Percentiles rank a stretch among this genome's conserved stretches.
These are phyloP conservation scores for Falco naumanni DNA, from an alignment of 2,797 vertebrate species.

Conservation along the genomic window DNA sequence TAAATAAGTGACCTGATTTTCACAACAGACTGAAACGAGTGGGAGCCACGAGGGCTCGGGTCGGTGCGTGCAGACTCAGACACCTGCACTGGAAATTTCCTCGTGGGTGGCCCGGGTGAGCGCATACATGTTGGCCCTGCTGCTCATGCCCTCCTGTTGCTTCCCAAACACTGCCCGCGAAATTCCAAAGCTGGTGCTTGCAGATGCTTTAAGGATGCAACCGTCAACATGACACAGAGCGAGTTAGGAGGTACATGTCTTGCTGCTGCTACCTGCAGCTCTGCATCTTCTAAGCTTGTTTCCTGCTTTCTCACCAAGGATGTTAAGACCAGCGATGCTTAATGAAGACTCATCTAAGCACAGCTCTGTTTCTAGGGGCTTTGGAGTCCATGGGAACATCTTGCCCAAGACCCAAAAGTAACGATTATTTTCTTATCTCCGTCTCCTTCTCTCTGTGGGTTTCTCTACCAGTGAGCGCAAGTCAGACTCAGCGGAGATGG, in stretches of 20 bases:
- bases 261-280: not conserved
- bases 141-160: not conserved
- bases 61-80: fast-evolving
- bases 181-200: not conserved
- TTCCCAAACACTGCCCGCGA: not conserved
- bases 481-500: not conserved
- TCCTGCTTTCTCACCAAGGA: not conserved
- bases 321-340: not conserved
- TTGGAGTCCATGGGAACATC: not conserved
- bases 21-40: not conserved
- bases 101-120: fast-evolving
- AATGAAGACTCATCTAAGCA: not conserved
- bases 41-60: not conserved
- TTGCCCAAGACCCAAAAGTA: not conserved
- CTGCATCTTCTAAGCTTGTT: not conserved
- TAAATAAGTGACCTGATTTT: not conserved
- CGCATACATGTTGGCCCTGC: not conserved
- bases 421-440: not conserved
- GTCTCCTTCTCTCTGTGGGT: not conserved
- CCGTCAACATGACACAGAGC: fast-evolving
- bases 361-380: not conserved
- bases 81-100: not conserved
- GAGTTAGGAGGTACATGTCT: fast-evolving
- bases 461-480: not conserved
- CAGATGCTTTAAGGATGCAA: not conserved